phyloP scores from a whole-genome alignment of 2,113 vertebrate genomes.

The Zosterops lateralis region DNA sequence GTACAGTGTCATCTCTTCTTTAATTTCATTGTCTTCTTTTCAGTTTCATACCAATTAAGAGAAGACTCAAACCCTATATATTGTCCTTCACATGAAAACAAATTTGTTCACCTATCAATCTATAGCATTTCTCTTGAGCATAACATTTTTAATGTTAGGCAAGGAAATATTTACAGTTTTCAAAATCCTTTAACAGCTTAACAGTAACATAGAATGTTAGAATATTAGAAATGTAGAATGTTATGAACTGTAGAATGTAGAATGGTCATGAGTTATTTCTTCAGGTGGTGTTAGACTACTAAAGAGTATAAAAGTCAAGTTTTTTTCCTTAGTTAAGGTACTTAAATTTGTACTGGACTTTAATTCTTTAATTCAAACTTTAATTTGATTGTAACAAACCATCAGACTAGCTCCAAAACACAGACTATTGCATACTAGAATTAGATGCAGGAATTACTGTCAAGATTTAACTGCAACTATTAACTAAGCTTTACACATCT shows the following conservation, averaged over 20 bases:
- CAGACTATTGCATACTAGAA: neutral
- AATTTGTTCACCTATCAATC: neutral
- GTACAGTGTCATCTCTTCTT: neutral
- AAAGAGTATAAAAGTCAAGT: neutral
- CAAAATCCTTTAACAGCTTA: neutral
- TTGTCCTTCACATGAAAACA: neutral
- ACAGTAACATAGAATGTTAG: neutral
- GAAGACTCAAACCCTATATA: neutral
- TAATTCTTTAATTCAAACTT: neutral
- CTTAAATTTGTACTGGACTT: neutral
- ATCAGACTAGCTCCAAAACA: neutral
- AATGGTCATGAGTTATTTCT: neutral
- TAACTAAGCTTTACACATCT: neutral
- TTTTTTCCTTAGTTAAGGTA: neutral
- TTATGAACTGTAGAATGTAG: neutral
- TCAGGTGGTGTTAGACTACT: neutral
- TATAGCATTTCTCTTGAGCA: neutral
- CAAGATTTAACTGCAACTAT: accelerated
- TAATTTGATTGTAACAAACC: neutral
- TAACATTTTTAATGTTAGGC: neutral
- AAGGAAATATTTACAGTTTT: neutral
- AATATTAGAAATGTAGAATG: neutral
- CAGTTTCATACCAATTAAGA: neutral
- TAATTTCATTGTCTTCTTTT: neutral
- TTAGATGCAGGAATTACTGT: neutral